These are phyloP conservation scores for Sporophila hypoxantha DNA, from an alignment of 2,113 vertebrate genomes.

Conservation along the genomic window DNA sequence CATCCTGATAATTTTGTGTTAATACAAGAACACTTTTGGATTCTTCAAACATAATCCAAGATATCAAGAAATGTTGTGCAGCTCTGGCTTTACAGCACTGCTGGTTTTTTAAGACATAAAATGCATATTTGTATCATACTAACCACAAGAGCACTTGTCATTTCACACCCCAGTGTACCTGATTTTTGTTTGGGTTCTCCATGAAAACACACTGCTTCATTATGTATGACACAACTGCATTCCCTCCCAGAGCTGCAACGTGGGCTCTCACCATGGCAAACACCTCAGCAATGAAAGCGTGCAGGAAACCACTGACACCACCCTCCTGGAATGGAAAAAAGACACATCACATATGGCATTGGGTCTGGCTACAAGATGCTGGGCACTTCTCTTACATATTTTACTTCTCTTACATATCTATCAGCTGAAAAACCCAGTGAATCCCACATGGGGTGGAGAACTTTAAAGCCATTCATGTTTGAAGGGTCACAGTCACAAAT, in stretches of 20 bases:
- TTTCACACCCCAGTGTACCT: constrained; percentile 70
- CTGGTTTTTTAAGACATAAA: not conserved
- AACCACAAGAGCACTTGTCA: not conserved
- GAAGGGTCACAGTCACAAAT: not conserved
- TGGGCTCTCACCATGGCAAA: constrained; percentile 97
- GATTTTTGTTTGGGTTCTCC: constrained; percentile 98
- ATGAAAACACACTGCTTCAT: constrained; percentile 99
- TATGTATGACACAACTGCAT: constrained; percentile 95
- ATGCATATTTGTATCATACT: not conserved
- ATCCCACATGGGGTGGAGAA: not conserved
- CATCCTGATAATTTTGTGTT: not conserved
- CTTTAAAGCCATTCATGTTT: not conserved
- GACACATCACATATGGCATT: not conserved
- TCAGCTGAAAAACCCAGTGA: not conserved
- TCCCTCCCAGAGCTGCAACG: constrained; percentile 91
- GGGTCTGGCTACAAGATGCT: not conserved
- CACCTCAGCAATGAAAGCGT: constrained; percentile 94
- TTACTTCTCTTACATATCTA: not conserved
- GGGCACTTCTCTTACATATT: not conserved
- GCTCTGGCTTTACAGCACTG: not conserved
- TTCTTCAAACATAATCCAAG: not conserved
- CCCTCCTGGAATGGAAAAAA: constrained; percentile 77
- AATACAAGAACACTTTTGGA: not conserved
- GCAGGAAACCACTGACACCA: constrained; percentile 95
- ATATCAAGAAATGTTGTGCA: not conserved